Evolutionary conservation across 2,888 invertebrate species (phyloP).

Genomic region (Tetrapedia diversipes): DNA sequence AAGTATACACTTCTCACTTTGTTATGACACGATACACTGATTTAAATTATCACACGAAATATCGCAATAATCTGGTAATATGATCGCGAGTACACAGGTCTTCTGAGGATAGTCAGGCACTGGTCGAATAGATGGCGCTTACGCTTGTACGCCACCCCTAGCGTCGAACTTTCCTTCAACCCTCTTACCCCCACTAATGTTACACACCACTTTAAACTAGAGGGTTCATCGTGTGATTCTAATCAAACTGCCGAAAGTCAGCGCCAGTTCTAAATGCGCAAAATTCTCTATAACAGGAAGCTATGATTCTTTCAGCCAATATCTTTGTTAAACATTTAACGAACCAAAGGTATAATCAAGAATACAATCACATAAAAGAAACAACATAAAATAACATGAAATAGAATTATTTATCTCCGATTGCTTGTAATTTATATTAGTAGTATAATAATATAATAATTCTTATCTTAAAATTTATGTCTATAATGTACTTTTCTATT

Average conservation of each 20-base stretch:
- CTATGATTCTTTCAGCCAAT: background rate
- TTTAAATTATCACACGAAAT: slow-evolving; percentile 63
- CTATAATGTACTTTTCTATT: background rate
- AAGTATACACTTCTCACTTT: slow-evolving; percentile 69
- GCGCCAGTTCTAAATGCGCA: slow-evolving; percentile 24
- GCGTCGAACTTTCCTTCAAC: slow-evolving; percentile 49
- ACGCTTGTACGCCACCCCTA: slow-evolving; percentile 66
- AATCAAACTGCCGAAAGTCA: slow-evolving; percentile 41
- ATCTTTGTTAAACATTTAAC: background rate
- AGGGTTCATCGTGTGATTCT: slow-evolving; percentile 50
- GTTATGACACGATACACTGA: slow-evolving; percentile 67
- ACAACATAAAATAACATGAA: background rate
- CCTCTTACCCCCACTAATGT: slow-evolving; percentile 27
- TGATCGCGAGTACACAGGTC: slow-evolving; percentile 68
- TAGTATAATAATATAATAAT: background rate
- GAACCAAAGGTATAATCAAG: background rate
- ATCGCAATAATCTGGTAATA: slow-evolving; percentile 68
- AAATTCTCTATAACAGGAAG: slow-evolving; percentile 8
- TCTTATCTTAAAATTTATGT: background rate
- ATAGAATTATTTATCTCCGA: background rate
- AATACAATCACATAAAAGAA: too few species aligned
- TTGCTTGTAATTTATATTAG: background rate
- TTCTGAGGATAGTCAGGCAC: slow-evolving; percentile 75
- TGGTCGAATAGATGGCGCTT: slow-evolving; percentile 77
- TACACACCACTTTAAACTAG: slow-evolving; percentile 39